Conservation (phyloP, 1,140 invertebrate genomes). For the Dolichoris vasculosae region DNA sequence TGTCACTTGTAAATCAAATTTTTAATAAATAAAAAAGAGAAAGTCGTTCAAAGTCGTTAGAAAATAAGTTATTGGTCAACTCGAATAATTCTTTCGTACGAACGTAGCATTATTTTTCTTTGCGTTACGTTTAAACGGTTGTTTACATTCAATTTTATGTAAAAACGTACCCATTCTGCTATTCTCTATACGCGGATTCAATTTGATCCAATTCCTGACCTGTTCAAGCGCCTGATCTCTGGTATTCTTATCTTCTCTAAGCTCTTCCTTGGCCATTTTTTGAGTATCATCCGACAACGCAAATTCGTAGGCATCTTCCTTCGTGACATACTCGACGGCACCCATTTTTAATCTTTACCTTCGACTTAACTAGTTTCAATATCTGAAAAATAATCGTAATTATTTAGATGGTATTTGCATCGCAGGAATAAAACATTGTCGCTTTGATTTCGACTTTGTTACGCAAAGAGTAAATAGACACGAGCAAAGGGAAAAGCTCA, state of each 20-base stretch:
- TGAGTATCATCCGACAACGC: conserved; percentile 77
- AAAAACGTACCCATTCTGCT: conserved; percentile 79
- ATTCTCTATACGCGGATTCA: conserved; percentile 82
- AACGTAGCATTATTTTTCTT: not conserved
- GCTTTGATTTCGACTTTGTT: too few relatives aligned
- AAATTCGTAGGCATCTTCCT: conserved; percentile 79
- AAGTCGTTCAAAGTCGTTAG: not conserved
- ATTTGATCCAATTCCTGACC: conserved; percentile 82
- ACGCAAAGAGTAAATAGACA: not conserved
- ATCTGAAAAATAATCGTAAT: not conserved
- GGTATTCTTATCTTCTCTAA: conserved; percentile 81
- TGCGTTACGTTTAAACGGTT: too few relatives aligned
- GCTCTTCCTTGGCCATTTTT: conserved; percentile 79
- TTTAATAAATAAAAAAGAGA: not conserved
- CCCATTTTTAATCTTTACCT: conserved; percentile 57
- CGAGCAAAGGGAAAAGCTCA: not conserved
- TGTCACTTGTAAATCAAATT: not conserved
- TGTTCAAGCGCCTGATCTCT: conserved; percentile 80
- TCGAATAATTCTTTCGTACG: too few relatives aligned
- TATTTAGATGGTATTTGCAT: too few relatives aligned
- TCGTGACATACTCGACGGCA: conserved; percentile 73
- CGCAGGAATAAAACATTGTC: too few relatives aligned
- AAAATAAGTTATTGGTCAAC: too few relatives aligned
- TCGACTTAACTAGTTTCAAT: not conserved
- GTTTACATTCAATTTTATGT: not conserved